These are phyloP conservation scores for Onychorhynchus coronatus DNA, from an alignment of 2,113 vertebrate species.

Conservation along the genomic window DNA sequence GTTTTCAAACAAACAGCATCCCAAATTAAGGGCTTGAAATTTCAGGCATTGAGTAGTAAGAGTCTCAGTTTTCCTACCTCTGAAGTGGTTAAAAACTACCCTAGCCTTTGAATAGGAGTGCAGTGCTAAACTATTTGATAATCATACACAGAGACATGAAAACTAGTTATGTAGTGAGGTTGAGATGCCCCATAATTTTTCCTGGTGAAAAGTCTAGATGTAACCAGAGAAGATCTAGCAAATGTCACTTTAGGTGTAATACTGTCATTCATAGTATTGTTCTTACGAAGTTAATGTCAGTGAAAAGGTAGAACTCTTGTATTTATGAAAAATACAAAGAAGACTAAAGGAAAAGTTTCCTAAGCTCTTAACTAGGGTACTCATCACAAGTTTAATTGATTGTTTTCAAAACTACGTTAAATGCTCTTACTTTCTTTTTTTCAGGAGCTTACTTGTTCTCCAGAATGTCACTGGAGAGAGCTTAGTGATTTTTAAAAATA, in stretches of 20 bases:
- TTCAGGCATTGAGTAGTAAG: neutral
- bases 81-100: neutral
- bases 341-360: neutral
- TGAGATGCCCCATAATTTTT: neutral
- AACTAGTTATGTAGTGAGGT: neutral
- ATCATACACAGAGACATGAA: neutral
- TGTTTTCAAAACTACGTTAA: neutral
- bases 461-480: neutral
- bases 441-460: neutral
- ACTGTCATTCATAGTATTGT: neutral
- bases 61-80: neutral
- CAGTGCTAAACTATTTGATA: rapidly evolving
- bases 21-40: neutral
- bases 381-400: neutral
- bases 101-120: neutral
- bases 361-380: neutral
- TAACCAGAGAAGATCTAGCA: neutral
- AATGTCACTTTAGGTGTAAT: neutral
- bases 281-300: neutral
- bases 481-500: neutral
- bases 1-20: neutral
- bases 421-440: neutral
- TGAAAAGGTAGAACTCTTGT: neutral
- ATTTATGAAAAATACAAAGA: neutral
- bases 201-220: neutral